phyloP scores from a whole-genome alignment of 2,797 vertebrate species.

The Loriculus beryllinus region DNA sequence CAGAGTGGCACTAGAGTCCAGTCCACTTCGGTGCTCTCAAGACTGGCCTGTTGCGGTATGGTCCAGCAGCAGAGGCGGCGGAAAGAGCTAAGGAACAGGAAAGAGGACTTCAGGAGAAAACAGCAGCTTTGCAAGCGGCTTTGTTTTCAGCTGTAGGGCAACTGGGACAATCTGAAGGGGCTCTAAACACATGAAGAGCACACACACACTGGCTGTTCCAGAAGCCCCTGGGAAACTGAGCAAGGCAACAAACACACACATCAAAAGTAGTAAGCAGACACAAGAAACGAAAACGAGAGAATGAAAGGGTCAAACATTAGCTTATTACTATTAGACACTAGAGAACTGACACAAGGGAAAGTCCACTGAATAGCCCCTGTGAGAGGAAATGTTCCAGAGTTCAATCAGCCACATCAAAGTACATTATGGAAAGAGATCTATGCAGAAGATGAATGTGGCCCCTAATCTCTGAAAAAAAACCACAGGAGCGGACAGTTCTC shows the following conservation, averaged over 20 bases:
- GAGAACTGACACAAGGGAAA: background rate
- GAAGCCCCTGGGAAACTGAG: background rate
- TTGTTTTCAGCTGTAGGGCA: background rate
- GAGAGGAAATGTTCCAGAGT: background rate
- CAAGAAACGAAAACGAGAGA: accelerated
- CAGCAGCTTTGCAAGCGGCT: background rate
- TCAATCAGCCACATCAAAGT: background rate
- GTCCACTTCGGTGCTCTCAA: background rate
- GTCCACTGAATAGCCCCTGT: background rate
- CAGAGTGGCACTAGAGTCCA: background rate
- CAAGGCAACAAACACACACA: background rate
- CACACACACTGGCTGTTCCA: background rate
- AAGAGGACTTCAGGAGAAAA: background rate
- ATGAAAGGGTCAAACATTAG: background rate
- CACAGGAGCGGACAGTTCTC: background rate
- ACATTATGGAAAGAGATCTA: background rate
- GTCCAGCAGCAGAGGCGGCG: background rate
- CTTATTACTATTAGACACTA: background rate
- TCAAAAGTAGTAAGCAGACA: background rate
- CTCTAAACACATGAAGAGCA: background rate
- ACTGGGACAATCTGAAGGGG: background rate
- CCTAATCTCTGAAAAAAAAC: background rate
- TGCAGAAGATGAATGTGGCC: background rate
- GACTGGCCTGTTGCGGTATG: accelerated
- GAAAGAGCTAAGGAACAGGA: background rate